These are phyloP conservation scores for Pelodytes ibericus DNA, from an alignment of 2,797 vertebrate species.

Conservation along the genomic window DNA sequence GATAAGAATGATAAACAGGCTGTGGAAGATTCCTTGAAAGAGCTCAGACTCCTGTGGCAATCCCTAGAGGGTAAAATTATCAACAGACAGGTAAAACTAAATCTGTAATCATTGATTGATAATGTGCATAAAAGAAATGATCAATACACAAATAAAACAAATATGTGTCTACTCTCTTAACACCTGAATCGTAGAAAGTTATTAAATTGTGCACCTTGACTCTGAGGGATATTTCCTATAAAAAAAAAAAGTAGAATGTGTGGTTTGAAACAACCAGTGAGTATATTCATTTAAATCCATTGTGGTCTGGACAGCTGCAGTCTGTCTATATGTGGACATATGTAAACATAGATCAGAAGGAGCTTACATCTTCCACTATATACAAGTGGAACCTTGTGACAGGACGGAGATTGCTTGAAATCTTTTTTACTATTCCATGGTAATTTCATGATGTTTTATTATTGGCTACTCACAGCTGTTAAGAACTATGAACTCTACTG, in stretches of 20 bases:
- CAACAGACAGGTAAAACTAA: constrained; percentile 84
- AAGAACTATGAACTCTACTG: too few relatives aligned
- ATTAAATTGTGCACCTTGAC: not conserved
- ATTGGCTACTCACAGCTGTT: too few relatives aligned
- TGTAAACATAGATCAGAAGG: not conserved
- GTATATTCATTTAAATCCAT: not conserved
- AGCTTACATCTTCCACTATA: not conserved
- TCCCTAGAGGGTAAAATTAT: constrained; percentile 92
- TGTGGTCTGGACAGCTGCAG: not conserved
- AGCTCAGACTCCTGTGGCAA: constrained; percentile 90
- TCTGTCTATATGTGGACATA: not conserved
- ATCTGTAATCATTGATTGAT: constrained; percentile 9
- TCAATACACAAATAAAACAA: not conserved
- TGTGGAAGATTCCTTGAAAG: constrained; percentile 90
- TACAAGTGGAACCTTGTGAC: not conserved
- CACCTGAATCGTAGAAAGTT: not conserved
- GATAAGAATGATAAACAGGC: constrained; percentile 84
- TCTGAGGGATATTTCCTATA: not conserved
- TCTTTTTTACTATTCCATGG: too few relatives aligned
- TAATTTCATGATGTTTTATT: too few relatives aligned
- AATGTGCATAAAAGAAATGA: constrained; percentile 2
- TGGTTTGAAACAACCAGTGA: not conserved
- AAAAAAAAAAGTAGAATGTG: not conserved
- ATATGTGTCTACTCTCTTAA: too few relatives aligned
- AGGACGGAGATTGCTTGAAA: not conserved